Percentiles rank a stretch among this genome's conserved stretches.
These are phyloP conservation scores for Eupeodes luniger DNA, from an alignment of 2,888 invertebrate genomes.

Conservation along the genomic window DNA sequence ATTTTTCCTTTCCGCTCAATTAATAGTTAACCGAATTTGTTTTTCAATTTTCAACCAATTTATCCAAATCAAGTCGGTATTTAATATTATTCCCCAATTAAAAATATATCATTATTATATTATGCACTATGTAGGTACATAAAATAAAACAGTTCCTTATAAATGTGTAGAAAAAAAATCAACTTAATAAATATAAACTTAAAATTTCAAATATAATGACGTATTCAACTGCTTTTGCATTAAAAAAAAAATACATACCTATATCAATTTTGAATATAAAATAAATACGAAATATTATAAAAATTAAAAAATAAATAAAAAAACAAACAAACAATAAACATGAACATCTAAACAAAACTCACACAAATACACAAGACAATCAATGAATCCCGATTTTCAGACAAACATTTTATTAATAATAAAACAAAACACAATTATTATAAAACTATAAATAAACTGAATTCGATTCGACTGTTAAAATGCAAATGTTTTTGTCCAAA, in stretches of 20 bases:
- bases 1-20: constrained; percentile 55
- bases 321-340: constrained; percentile 36
- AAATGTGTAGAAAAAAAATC: constrained; percentile 63
- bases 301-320: constrained; percentile 22
- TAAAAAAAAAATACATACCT: constrained; percentile 44
- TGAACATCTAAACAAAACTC: constrained; percentile 65
- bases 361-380: constrained; percentile 76
- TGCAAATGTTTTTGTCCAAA: constrained; percentile 44
- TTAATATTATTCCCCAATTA: background rate
- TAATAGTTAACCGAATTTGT: constrained; percentile 55
- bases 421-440: constrained; percentile 47
- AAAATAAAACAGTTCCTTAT: constrained; percentile 73
- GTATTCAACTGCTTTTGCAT: constrained; percentile 73
- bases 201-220: constrained; percentile 52
- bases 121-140: constrained; percentile 45
- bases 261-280: constrained; percentile 54
- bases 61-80: background rate
- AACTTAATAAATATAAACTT: constrained; percentile 47
- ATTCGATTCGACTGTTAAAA: constrained; percentile 33
- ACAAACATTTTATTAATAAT: constrained; percentile 34
- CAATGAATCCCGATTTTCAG: constrained; percentile 70
- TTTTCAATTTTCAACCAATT: constrained; percentile 7
- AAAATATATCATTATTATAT: constrained; percentile 15
- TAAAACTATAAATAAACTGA: constrained; percentile 27
- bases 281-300: constrained; percentile 12